A percentile compares a stretch with the other conserved stretches of the same genome.
Evolutionary conservation across 2,888 invertebrate species (phyloP).

Genomic region (Fragum fragum): DNA sequence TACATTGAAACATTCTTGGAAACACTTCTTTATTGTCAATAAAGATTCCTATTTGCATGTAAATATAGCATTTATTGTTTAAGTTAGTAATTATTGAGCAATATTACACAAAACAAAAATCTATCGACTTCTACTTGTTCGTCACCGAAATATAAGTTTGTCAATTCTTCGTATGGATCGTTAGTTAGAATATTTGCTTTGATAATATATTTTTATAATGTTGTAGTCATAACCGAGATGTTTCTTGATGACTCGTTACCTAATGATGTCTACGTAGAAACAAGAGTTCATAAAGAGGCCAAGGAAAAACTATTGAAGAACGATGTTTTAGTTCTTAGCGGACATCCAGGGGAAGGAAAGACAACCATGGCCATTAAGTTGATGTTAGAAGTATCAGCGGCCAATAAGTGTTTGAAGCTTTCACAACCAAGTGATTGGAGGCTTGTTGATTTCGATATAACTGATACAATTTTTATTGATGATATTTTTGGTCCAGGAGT

Average conservation of each 20-base stretch:
- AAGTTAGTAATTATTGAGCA: too few relatives aligned
- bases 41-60: too few relatives aligned
- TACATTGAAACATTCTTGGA: too few relatives aligned
- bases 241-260: slow-evolving; percentile 32
- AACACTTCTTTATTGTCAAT: too few relatives aligned
- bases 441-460: slow-evolving; percentile 35
- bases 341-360: slow-evolving; percentile 60
- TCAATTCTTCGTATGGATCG: too few relatives aligned
- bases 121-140: too few relatives aligned
- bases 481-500: slow-evolving; percentile 57
- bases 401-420: slow-evolving; percentile 41
- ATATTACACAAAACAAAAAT: too few relatives aligned
- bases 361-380: slow-evolving; percentile 48
- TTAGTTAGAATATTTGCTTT: too few relatives aligned
- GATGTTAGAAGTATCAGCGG: neutral
- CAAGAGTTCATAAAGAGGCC: slow-evolving; percentile 34
- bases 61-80: too few relatives aligned
- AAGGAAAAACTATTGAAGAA: slow-evolving; percentile 26
- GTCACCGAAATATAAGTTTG: neutral
- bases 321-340: slow-evolving; percentile 42
- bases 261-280: slow-evolving; percentile 34
- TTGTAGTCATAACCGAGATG: slow-evolving; percentile 39
- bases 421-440: slow-evolving; percentile 48
- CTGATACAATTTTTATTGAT: slow-evolving; percentile 43
- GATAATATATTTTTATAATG: too few relatives aligned